These are phyloP conservation scores for Numenius arquata DNA, from an alignment of 2,113 vertebrate genomes.

Conservation along the genomic window DNA sequence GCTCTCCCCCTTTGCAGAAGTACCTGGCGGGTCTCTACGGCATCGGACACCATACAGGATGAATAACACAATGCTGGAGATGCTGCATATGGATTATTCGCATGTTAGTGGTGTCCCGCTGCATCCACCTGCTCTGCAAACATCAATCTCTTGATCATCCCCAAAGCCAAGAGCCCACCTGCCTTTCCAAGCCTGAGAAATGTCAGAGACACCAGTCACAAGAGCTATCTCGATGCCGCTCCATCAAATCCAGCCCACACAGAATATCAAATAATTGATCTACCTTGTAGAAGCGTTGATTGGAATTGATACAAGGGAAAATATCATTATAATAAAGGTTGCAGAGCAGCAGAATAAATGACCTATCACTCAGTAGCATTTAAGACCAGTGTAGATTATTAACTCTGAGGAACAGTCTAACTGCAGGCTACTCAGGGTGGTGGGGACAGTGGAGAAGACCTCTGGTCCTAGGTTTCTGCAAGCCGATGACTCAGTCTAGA, in stretches of 20 bases:
- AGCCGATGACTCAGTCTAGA: neutral
- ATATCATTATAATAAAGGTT: neutral
- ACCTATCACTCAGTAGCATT: neutral
- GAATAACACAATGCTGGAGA: neutral
- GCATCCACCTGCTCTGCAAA: conserved; percentile 22
- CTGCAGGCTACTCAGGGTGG: accelerated
- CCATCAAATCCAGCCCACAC: neutral
- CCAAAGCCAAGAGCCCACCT: neutral
- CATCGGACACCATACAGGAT: accelerated
- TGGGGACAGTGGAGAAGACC: neutral
- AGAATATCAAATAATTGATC: neutral
- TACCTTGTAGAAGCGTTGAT: neutral
- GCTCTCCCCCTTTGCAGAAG: neutral
- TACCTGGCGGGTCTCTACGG: neutral
- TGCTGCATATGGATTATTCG: neutral
- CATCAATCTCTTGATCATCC: neutral
- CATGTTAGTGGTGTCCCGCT: neutral
- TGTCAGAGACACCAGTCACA: neutral
- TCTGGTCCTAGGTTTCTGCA: neutral
- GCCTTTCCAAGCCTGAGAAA: neutral
- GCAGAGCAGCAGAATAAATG: neutral
- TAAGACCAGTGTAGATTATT: neutral
- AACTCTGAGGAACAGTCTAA: neutral
- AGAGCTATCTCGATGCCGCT: neutral
- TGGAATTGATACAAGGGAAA: neutral